phyloP scores from a whole-genome alignment of 2,113 vertebrate genomes.

The Elgaria multicarinata region DNA sequence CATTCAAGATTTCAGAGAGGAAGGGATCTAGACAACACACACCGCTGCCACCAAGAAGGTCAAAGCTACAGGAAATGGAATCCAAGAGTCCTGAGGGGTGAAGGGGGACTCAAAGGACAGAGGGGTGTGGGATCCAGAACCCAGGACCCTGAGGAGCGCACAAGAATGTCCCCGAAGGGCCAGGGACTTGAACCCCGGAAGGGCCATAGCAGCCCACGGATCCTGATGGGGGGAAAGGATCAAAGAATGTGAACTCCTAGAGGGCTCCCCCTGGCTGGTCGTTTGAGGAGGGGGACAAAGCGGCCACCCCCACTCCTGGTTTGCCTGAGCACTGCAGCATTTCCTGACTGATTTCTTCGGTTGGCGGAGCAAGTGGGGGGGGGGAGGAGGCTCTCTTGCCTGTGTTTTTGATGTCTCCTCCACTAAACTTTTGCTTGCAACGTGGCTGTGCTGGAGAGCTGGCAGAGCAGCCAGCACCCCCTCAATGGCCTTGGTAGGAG shows the following conservation, averaged over 20 bases:
- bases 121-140: too few species aligned
- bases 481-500: background rate
- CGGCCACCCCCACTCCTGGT: background rate
- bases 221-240: background rate
- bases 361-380: background rate
- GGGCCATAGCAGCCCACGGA: background rate
- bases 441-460: background rate
- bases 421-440: background rate
- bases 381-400: background rate
- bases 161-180: background rate
- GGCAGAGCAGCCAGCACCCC: background rate
- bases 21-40: background rate
- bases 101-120: background rate
- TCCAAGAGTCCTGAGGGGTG: background rate
- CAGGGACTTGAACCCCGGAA: background rate
- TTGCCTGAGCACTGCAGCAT: background rate
- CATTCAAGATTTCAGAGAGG: background rate
- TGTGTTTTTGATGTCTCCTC: background rate
- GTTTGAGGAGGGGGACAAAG: background rate
- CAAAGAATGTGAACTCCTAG: background rate
- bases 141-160: too few species aligned
- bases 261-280: accelerated
- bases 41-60: too few species aligned
- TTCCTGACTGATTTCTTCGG: background rate
- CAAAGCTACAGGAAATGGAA: background rate